Conservation (phyloP, 2,797 vertebrate species). For the Pseudochirops corinnae region DNA sequence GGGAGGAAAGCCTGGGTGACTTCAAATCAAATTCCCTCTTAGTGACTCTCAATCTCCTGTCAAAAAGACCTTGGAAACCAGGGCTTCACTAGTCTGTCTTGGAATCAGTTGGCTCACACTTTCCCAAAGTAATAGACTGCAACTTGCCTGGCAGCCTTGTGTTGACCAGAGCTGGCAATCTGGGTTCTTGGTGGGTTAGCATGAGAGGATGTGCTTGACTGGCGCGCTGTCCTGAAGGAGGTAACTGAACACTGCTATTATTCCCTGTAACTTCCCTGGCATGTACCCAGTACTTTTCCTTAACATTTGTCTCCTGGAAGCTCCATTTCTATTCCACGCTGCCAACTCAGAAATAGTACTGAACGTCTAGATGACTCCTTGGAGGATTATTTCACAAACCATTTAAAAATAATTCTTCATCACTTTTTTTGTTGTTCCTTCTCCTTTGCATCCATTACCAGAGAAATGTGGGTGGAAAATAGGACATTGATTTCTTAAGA, state of each 20-base stretch:
- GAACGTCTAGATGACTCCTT: background rate
- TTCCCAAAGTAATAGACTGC: background rate
- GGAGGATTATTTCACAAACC: background rate
- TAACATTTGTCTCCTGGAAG: slow-evolving; percentile 37
- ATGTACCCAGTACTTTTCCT: accelerated
- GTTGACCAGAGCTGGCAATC: slow-evolving; percentile 18
- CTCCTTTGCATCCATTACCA: slow-evolving; percentile 1
- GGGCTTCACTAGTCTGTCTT: background rate
- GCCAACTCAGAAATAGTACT: background rate
- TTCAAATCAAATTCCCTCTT: background rate
- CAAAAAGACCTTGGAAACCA: background rate
- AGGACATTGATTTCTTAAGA: slow-evolving; percentile 6
- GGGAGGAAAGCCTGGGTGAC: background rate
- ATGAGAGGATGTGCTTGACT: slow-evolving; percentile 11
- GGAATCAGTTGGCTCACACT: background rate
- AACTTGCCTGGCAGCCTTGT: background rate
- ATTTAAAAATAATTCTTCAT: slow-evolving; percentile 26
- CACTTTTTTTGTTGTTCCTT: background rate
- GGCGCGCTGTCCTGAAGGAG: background rate
- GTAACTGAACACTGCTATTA: background rate
- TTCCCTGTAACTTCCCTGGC: slow-evolving; percentile 5
- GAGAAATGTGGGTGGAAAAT: slow-evolving; percentile 33
- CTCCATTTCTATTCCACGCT: background rate
- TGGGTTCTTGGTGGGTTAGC: background rate
- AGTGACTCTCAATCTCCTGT: background rate